A percentile compares a stretch with the other conserved stretches of the same genome.
Conservation (phyloP, 1,140 invertebrate species). For the Achatina immaculata region DNA sequence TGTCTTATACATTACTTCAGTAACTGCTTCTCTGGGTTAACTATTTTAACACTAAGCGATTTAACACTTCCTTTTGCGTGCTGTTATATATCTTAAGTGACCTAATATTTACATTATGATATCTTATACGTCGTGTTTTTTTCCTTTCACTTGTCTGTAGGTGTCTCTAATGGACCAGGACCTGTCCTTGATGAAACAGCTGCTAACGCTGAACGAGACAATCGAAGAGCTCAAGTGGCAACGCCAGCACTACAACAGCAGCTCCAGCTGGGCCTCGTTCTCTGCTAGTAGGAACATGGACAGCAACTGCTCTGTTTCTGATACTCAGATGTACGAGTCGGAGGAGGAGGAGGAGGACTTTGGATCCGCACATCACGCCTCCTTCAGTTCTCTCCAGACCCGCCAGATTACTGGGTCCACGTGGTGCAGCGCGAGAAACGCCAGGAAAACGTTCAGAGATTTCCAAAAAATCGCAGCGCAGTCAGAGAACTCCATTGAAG, state of each 20-base stretch:
- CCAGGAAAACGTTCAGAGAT: not conserved
- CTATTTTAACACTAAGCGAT: too few species aligned
- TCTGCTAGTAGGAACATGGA: slow-evolving; percentile 49
- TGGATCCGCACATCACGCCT: slow-evolving; percentile 27
- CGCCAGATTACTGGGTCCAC: not conserved
- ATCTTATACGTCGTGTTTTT: too few species aligned
- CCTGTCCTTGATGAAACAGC: slow-evolving; percentile 64
- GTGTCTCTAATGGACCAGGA: slow-evolving; percentile 66
- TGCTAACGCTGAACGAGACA: slow-evolving; percentile 64
- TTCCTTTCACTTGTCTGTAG: slow-evolving; percentile 47
- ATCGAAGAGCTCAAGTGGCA: slow-evolving; percentile 66
- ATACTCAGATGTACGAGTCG: slow-evolving; percentile 58
- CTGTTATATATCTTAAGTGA: too few species aligned
- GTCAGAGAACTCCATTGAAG: too few species aligned
- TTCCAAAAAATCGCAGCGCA: not conserved
- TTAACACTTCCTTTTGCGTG: too few species aligned
- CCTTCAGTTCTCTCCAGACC: not conserved
- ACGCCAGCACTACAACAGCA: slow-evolving; percentile 53
- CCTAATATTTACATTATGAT: too few species aligned
- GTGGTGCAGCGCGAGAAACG: not conserved
- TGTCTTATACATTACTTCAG: too few species aligned
- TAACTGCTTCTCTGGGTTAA: too few species aligned
- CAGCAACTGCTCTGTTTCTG: slow-evolving; percentile 52
- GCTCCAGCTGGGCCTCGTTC: slow-evolving; percentile 46
- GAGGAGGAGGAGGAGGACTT: slow-evolving; percentile 49